Evolutionary conservation across 2,113 vertebrate genomes (phyloP).

Genomic region (Callocephalon fimbriatum): DNA sequence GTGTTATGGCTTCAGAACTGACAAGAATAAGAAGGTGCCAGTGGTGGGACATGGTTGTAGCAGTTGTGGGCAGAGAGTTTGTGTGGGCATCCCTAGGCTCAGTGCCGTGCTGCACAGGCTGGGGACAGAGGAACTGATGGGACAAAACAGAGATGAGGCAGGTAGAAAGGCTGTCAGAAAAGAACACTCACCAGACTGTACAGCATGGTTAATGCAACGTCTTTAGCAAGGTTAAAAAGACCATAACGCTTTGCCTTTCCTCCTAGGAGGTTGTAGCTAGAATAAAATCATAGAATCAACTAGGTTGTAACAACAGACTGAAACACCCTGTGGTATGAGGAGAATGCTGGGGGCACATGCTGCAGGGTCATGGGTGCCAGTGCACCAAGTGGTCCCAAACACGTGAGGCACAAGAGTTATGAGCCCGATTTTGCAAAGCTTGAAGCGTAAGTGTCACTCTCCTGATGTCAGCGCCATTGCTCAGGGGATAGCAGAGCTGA

Average conservation of each 20-base stretch:
- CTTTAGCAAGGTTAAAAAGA: background rate
- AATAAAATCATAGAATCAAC: background rate
- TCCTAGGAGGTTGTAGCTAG: rapidly evolving
- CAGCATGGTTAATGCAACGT: background rate
- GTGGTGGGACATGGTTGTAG: background rate
- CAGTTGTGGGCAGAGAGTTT: background rate
- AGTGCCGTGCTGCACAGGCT: background rate
- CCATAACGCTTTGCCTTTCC: background rate
- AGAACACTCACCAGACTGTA: background rate
- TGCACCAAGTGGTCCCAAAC: background rate
- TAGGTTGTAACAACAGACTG: background rate
- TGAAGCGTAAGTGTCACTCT: background rate
- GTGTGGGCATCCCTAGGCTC: rapidly evolving
- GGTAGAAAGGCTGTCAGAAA: background rate
- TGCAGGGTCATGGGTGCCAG: background rate
- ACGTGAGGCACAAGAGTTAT: background rate
- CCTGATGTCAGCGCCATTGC: rapidly evolving
- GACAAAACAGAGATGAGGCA: rapidly evolving
- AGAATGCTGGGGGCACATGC: rapidly evolving
- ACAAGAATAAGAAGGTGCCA: background rate
- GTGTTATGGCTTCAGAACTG: background rate
- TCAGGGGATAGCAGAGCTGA: rapidly evolving
- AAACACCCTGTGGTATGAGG: background rate
- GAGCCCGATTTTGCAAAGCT: background rate
- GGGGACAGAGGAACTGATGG: background rate